Conservation (phyloP, 2,888 invertebrate genomes). For the Tolmerus cingulatus region DNA sequence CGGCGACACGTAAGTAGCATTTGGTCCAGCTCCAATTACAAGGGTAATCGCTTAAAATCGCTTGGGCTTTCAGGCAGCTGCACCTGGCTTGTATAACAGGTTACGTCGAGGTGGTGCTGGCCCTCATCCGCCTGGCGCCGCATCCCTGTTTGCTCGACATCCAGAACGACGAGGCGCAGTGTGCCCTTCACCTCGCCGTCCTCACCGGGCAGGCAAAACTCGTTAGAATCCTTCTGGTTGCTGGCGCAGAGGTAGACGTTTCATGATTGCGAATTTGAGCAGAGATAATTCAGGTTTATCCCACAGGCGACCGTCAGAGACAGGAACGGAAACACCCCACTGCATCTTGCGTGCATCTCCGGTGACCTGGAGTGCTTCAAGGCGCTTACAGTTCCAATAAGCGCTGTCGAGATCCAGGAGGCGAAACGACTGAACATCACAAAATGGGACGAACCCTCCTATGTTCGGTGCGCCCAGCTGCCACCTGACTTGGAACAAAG, state of each 20-base stretch:
- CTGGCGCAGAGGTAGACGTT: slow-evolving; percentile 71
- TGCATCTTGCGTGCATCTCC: slow-evolving; percentile 81
- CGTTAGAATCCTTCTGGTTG: slow-evolving; percentile 78
- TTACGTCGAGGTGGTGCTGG: slow-evolving; percentile 74
- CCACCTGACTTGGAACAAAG: slow-evolving; percentile 77
- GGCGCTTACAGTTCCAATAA: slow-evolving; percentile 75
- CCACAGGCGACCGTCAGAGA: slow-evolving; percentile 71
- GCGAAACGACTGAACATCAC: slow-evolving; percentile 59
- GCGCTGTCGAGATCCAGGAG: slow-evolving; percentile 64
- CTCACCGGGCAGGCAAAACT: slow-evolving; percentile 78
- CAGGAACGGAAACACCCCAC: slow-evolving; percentile 81
- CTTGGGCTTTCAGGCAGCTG: slow-evolving; percentile 70
- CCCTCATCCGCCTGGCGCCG: slow-evolving; percentile 80
- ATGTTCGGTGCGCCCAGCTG: slow-evolving; percentile 57
- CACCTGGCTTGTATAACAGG: slow-evolving; percentile 86
- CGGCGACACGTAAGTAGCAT: slow-evolving; percentile 83
- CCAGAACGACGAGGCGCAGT: slow-evolving; percentile 80
- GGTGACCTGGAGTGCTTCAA: slow-evolving; percentile 76
- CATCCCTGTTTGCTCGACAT: slow-evolving; percentile 80
- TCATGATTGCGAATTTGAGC: not conserved
- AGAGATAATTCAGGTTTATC: not conserved
- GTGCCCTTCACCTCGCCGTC: slow-evolving; percentile 88
- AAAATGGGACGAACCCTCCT: slow-evolving; percentile 60
- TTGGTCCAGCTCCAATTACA: not conserved
- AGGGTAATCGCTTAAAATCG: not conserved